Base-by-base conservation (phyloP, 2,113 vertebrate genomes). In the Spea bombifrons region DNA sequence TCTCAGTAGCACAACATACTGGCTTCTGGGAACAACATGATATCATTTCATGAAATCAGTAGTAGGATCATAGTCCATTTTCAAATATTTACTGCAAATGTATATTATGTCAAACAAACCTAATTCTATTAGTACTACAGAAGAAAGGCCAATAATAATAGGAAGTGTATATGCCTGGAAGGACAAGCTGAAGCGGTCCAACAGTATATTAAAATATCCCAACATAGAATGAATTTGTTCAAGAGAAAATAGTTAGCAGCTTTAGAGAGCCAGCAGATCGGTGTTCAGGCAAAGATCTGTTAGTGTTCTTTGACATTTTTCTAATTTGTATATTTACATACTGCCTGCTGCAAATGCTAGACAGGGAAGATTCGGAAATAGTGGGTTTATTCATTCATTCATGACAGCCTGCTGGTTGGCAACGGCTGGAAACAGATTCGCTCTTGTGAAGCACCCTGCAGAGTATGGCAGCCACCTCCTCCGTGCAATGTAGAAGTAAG, bases 331-430 rank as follows among this genome's bases (percentile, higher is more conserved):
- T 59, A 69, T 71, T 78, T 78, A 30, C 55, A 71, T 78, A 71
- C 49, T 44, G 67, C 16, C 76, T 71, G 55, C 76, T 71, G 55
- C 76, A 78, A 78, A 71, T 61, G 52, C 76, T 49, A 65, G 57
- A 78, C 67, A 17, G 43, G 17, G 16, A 52, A 64, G 47, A 43
- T 78, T 70, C 63, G 71, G 45, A 71, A 78, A 78, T 61, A n/a
- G 30, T 45, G 55, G 50, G 30, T 59, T 63, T 64, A 71, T 64
- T 78, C 76, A 78, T 71, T 52, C 76, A 43, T 63, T 70, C 68
- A 49, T 64, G 50, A 67, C 30, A 67, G 48, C 52, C 48, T 67
- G 64, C 49, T 57, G 64, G 48, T 57, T 75, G 55, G 53, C n/a
- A 63, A 50, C n/a, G 49, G 75, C 55, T 52, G 30, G 52, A 48